Evolutionary conservation across 2,888 invertebrate species (phyloP).

Genomic region (Zygaena filipendulae): DNA sequence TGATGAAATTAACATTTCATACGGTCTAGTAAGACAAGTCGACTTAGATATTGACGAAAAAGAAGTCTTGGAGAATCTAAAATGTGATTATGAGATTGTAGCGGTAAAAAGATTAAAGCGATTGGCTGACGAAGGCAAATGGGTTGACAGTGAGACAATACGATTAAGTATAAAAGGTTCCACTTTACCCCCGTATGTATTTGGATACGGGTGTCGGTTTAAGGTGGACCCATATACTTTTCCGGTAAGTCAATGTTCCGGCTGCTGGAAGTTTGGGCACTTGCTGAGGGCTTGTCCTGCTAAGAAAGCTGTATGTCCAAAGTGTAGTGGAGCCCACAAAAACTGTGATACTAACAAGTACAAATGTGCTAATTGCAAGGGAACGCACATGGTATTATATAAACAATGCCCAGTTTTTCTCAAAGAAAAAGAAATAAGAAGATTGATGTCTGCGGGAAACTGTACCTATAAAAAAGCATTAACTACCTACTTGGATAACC

Average conservation of each 20-base stretch:
- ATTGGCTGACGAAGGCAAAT: conserved; percentile 1
- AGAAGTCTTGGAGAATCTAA: conserved; percentile 9
- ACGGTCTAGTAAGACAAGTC: conserved; percentile 12
- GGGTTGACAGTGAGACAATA: conserved; percentile 5
- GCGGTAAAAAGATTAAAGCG: conserved; percentile 10
- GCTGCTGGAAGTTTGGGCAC: conserved; percentile 9
- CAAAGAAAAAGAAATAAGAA: conserved; percentile 11
- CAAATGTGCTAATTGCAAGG: conserved; percentile 13
- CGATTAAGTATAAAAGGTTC: conserved; percentile 3
- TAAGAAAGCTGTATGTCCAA: conserved; percentile 10
- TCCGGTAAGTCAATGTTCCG: conserved; percentile 7
- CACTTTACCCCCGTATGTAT: conserved; percentile 3
- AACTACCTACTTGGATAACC: background rate
- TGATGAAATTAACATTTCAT: conserved; percentile 7
- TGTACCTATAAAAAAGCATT: conserved; percentile 9
- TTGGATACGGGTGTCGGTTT: conserved; percentile 7
- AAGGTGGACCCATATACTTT: conserved; percentile 8
- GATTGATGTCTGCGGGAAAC: conserved; percentile 10
- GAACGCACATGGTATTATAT: conserved; percentile 10
- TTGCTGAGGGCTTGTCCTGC: conserved; percentile 4
- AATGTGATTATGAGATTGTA: conserved; percentile 6
- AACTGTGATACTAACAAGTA: conserved; percentile 5
- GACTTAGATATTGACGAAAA: conserved; percentile 13
- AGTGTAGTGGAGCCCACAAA: too few relatives aligned
- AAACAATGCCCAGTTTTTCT: conserved; percentile 9